phyloP scores from a whole-genome alignment of 2,797 vertebrate genomes.

The Pipistrellus nathusii region DNA sequence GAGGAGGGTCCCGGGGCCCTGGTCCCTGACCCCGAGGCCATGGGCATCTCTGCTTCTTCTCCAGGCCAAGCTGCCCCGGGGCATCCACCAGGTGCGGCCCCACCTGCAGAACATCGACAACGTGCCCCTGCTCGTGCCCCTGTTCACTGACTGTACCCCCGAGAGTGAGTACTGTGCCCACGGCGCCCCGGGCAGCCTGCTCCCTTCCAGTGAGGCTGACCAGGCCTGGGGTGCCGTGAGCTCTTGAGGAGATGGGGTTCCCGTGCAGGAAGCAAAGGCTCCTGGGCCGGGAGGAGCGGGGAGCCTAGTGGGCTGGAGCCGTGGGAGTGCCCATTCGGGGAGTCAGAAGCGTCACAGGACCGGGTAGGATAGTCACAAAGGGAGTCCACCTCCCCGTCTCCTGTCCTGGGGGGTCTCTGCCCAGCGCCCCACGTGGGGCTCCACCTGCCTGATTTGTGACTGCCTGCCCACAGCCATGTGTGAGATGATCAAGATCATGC shows the following conservation, averaged over 20 bases:
- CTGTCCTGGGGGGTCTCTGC: neutral
- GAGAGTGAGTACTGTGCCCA: conserved; percentile 92
- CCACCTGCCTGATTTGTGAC: conserved; percentile 22
- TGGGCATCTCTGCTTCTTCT: conserved; percentile 49
- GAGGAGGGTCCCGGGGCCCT: neutral
- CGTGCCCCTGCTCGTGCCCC: conserved; percentile 97
- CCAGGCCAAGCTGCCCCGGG: conserved; percentile 98
- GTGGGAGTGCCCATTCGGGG: neutral
- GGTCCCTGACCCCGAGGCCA: neutral
- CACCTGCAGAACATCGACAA: conserved; percentile 99
- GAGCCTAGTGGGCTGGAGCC: neutral
- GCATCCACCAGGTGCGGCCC: conserved; percentile 98
- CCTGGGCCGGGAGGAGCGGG: neutral
- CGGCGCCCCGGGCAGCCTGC: neutral
- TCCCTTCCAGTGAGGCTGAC: neutral
- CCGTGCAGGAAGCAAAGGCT: neutral
- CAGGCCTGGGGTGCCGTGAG: neutral
- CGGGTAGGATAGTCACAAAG: neutral
- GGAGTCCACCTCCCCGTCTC: neutral
- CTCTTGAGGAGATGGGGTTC: neutral
- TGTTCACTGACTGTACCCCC: conserved; percentile 98
- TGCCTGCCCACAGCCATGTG: conserved; percentile 93
- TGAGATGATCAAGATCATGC: conserved; percentile 99
- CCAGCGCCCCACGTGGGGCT: neutral
- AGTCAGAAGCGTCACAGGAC: neutral